Conservation (phyloP, 1,140 invertebrate species). For the Macrotrachela quadricornifera region DNA sequence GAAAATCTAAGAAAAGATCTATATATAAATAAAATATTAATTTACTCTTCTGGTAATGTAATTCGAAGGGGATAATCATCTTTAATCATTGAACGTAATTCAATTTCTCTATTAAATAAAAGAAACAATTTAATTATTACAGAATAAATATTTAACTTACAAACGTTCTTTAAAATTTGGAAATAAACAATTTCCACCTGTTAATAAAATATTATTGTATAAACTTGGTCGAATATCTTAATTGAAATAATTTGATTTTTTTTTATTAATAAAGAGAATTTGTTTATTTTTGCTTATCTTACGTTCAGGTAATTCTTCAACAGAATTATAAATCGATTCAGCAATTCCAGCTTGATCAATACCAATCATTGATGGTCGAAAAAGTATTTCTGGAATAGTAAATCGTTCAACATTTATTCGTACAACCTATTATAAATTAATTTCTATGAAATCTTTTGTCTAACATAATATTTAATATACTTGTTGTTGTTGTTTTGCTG, state of each 20-base stretch:
- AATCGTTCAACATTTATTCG: constrained; percentile 63
- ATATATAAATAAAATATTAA: background rate
- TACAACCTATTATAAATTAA: constrained; percentile 38
- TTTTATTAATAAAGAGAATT: background rate
- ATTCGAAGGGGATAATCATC: background rate
- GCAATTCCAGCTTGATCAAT: constrained; percentile 78
- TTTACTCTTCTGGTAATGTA: background rate
- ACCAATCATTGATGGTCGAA: constrained; percentile 79
- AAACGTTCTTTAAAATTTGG: constrained; percentile 61
- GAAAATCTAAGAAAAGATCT: too few relatives aligned
- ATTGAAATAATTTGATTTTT: background rate
- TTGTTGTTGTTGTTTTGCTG: background rate
- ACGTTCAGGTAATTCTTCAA: constrained; percentile 14
- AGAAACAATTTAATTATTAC: background rate
- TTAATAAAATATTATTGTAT: constrained; percentile 65
- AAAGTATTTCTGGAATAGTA: constrained; percentile 74
- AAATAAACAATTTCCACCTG: constrained; percentile 54
- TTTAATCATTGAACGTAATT: background rate
- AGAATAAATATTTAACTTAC: constrained; percentile 15
- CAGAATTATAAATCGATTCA: constrained; percentile 49
- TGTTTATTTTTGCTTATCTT: background rate
- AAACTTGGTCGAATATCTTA: constrained; percentile 52
- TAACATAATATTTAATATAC: constrained; percentile 5
- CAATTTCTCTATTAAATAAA: background rate
- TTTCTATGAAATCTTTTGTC: background rate